phyloP scores from a whole-genome alignment of 2,888 invertebrate species.

The Orthosia incerta region DNA sequence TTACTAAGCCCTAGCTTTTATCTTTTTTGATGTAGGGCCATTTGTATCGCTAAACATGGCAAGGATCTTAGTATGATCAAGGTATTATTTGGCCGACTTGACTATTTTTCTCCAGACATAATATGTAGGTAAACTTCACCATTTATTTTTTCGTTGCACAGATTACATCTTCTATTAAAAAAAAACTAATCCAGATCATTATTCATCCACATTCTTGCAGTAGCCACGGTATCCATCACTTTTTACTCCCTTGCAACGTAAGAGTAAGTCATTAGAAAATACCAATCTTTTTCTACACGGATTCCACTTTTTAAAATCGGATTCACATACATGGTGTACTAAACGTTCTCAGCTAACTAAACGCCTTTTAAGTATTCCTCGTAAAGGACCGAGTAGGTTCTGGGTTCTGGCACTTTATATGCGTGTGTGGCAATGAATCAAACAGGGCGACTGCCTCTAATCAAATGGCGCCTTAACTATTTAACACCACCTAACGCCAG shows the following conservation, averaged over 20 bases:
- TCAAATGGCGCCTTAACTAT: slow-evolving; percentile 60
- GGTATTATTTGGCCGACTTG: not conserved
- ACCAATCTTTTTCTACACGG: slow-evolving; percentile 46
- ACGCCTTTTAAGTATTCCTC: slow-evolving; percentile 59
- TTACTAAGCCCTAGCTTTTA: not conserved
- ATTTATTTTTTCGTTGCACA: not conserved
- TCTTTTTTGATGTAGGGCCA: not conserved
- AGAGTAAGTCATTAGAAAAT: slow-evolving; percentile 59
- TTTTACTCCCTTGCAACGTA: slow-evolving; percentile 37
- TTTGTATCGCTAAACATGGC: not conserved
- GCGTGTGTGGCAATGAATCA: slow-evolving; percentile 58
- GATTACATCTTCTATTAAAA: not conserved
- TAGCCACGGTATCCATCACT: slow-evolving; percentile 16
- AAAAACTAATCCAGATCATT: slow-evolving; percentile 17
- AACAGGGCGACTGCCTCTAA: slow-evolving; percentile 48
- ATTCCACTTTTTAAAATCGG: slow-evolving; percentile 49
- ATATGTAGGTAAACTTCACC: not conserved
- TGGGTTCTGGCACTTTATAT: slow-evolving; percentile 46
- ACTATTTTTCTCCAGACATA: not conserved
- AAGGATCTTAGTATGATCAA: not conserved
- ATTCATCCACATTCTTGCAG: slow-evolving; percentile 32
- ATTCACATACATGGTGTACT: slow-evolving; percentile 53
- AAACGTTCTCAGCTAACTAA: slow-evolving; percentile 42
- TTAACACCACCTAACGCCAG: slow-evolving; percentile 49
- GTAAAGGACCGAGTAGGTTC: slow-evolving; percentile 49